Percentiles rank a stretch among this genome's conserved stretches.
Conservation (phyloP, 2,888 invertebrate genomes). For the Syritta pipiens region DNA sequence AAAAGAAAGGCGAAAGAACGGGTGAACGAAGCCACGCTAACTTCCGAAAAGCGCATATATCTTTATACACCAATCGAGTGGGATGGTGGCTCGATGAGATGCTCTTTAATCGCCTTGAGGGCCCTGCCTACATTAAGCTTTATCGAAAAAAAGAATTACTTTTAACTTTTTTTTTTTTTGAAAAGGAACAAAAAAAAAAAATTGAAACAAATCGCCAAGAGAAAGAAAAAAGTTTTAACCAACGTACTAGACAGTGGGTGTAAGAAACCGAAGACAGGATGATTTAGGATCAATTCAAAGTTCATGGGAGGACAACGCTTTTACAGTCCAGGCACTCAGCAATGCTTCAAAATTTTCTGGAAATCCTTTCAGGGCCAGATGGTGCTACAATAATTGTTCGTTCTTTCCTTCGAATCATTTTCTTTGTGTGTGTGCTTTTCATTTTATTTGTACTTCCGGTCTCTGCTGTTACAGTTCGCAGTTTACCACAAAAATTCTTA, state of each 20-base stretch:
- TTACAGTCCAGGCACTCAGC: slow-evolving; percentile 52
- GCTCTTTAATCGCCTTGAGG: background rate
- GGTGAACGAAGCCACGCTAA: slow-evolving; percentile 15
- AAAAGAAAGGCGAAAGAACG: background rate
- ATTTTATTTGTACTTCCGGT: slow-evolving; percentile 2
- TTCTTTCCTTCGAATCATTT: slow-evolving; percentile 1
- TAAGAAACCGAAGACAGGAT: slow-evolving; percentile 52
- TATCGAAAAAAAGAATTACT: slow-evolving; percentile 53
- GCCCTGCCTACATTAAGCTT: background rate
- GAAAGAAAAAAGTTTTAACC: slow-evolving; percentile 5
- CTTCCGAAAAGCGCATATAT: slow-evolving; percentile 23
- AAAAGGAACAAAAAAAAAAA: background rate
- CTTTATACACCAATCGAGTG: slow-evolving; percentile 18
- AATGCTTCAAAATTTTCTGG: slow-evolving; percentile 51
- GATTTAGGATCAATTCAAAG: slow-evolving; percentile 62
- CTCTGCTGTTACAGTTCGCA: slow-evolving; percentile 14
- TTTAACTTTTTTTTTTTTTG: too few relatives aligned
- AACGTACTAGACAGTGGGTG: slow-evolving; percentile 4
- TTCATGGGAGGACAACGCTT: slow-evolving; percentile 58
- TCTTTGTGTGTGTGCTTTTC: background rate
- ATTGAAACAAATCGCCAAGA: background rate
- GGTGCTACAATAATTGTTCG: slow-evolving; percentile 50
- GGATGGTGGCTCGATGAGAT: background rate
- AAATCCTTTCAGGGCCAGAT: slow-evolving; percentile 63
- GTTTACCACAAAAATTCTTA: slow-evolving; percentile 36